Base-by-base conservation (phyloP, 2,888 invertebrate species). In the Drosophila fulvimacula region DNA sequence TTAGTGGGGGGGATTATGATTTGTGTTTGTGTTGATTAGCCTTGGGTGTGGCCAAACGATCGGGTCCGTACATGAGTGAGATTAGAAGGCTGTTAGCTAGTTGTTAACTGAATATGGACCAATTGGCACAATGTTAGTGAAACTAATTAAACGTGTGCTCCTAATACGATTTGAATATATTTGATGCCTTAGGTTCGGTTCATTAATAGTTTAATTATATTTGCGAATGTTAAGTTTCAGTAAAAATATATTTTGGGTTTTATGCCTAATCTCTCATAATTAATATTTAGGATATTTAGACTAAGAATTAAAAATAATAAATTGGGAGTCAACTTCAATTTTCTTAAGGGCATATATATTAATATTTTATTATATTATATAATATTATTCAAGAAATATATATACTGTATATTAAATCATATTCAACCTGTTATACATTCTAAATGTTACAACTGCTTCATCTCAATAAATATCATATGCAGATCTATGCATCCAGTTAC, bases 21-120 rank as follows among this genome's bases (percentile, higher is more conserved):
- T 82, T 82, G 82, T 82, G 67, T 84, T 46, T 89, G 72, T 67
- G 76, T 64, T 82, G 82, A 82, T 82, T 89, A 85, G 88, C 82
- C 61, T 69, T 84, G 82, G 89, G 82, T 82, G 82, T 89, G 82
- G 72, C 62, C 49, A 55, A 69, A 69, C 69, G 88, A 89, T 74
- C 78, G 89, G 82, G 81, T 75, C 79, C 75, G 66, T 39, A 85
- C 81, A 75, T 39, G 41, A 58, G 36, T 52, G 48, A 69, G 76
- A 82, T 82, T 75, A 69, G 36, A 61, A 58, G 64, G 65, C 36
- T 42, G 65, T 68, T 80, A 66, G 71, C 49, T 68, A 32, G 44
- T 36, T 42, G 61, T 52, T 67, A 68, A 19, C 42, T 21, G 17
- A 34, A 41, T 38, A 27, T n/a, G 36, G 15, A 34, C n/a, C 21